These are phyloP conservation scores for Datnioides undecimradiatus DNA, from an alignment of 2,113 vertebrate genomes.

Conservation along the genomic window DNA sequence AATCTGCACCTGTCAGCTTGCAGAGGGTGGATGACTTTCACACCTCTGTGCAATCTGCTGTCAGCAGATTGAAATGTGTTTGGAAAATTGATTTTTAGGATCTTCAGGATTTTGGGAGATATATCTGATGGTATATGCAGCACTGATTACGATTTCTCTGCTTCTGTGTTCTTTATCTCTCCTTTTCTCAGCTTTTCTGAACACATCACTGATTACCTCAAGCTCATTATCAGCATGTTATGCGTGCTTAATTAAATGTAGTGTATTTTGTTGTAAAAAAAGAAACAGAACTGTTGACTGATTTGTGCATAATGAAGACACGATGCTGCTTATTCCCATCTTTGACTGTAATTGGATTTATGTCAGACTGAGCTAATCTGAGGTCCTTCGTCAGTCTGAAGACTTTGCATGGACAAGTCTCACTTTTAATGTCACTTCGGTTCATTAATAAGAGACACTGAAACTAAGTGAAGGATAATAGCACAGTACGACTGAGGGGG, in stretches of 20 bases:
- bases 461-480: not conserved
- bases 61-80: not conserved
- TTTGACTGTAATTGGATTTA: not conserved
- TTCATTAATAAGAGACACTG: not conserved
- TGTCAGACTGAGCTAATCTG: not conserved
- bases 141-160: slow-evolving; percentile 18
- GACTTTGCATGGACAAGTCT: not conserved
- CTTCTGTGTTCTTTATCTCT: not conserved
- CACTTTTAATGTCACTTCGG: not conserved
- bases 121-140: slow-evolving; percentile 15
- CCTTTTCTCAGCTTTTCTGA: slow-evolving; percentile 20
- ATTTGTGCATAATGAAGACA: not conserved
- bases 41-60: slow-evolving; percentile 8
- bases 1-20: slow-evolving; percentile 13
- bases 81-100: not conserved
- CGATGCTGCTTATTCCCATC: not conserved
- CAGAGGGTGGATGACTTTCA: slow-evolving; percentile 11
- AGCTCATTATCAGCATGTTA: slow-evolving; percentile 30
- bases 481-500: not conserved
- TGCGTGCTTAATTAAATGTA: slow-evolving; percentile 24
- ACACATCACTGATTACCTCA: slow-evolving; percentile 15
- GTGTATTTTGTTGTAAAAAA: slow-evolving; percentile 26
- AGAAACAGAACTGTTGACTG: not conserved
- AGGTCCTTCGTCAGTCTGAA: not conserved
- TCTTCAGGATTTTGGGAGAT: not conserved